phyloP scores from a whole-genome alignment of 2,797 vertebrate genomes.

The Chlorospingus semifuscus region DNA sequence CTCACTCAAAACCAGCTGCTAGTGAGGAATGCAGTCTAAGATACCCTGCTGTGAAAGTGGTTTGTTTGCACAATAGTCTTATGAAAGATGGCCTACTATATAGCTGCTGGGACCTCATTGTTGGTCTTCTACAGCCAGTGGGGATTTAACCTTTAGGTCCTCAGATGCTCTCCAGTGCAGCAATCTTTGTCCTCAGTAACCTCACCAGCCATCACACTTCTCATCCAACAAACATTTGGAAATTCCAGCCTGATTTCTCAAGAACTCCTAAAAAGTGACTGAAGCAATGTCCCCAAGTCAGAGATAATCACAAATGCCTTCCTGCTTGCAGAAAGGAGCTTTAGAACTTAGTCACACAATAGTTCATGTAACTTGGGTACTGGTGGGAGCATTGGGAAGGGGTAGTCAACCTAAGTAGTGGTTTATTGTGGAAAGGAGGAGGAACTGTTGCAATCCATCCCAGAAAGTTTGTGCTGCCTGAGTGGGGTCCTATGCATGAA shows the following conservation, averaged over 20 bases:
- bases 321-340: not conserved
- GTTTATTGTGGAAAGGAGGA: not conserved
- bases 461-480: not conserved
- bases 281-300: not conserved
- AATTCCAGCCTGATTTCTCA: constrained; percentile 36
- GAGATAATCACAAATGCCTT: constrained; percentile 1
- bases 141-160: constrained; percentile 14
- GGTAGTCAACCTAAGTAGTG: not conserved
- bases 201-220: not conserved
- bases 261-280: constrained; percentile 25
- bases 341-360: not conserved
- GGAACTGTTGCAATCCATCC: not conserved
- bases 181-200: not conserved
- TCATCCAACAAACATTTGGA: not conserved
- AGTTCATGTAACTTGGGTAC: not conserved
- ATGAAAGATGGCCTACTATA: not conserved
- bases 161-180: not conserved
- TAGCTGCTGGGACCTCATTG: not conserved
- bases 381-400: not conserved
- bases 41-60: not conserved
- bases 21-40: not conserved
- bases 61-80: constrained; percentile 30
- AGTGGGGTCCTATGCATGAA: not conserved
- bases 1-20: not conserved
- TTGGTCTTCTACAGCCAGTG: not conserved